These are phyloP conservation scores for Arvicanthis niloticus DNA, from an alignment of 2,113 vertebrate genomes.

Conservation along the genomic window DNA sequence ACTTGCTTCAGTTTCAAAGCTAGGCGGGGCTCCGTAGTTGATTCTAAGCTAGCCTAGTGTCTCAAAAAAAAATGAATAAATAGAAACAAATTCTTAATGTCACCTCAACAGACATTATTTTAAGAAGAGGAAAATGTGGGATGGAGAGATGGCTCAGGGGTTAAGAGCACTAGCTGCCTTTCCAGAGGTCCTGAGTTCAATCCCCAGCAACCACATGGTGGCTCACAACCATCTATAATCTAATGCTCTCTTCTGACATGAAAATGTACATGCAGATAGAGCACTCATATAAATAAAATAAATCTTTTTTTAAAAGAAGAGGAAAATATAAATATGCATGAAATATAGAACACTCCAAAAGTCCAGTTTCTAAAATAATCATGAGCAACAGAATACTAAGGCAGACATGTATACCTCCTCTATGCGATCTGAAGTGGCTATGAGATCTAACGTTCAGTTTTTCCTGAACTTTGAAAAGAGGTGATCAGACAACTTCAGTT, in stretches of 20 bases:
- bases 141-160: no score
- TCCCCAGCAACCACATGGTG: no score
- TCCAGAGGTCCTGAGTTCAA: no score
- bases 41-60: background rate
- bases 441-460: background rate
- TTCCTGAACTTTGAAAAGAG: slow-evolving; percentile 65
- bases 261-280: no score
- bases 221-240: no score
- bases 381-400: slow-evolving; percentile 39
- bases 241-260: no score
- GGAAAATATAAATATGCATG: background rate
- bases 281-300: no score
- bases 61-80: background rate
- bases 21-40: background rate
- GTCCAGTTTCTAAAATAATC: slow-evolving; percentile 75
- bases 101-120: background rate
- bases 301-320: no score
- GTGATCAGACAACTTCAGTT: slow-evolving; percentile 44
- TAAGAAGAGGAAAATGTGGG: background rate
- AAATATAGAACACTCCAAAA: background rate
- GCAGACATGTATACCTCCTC: slow-evolving; percentile 5
- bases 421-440: background rate
- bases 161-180: no score
- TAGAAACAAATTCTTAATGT: background rate
- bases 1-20: background rate